Base-by-base conservation (phyloP, 1,140 invertebrate genomes). In the Luehdorfia chinensis region DNA sequence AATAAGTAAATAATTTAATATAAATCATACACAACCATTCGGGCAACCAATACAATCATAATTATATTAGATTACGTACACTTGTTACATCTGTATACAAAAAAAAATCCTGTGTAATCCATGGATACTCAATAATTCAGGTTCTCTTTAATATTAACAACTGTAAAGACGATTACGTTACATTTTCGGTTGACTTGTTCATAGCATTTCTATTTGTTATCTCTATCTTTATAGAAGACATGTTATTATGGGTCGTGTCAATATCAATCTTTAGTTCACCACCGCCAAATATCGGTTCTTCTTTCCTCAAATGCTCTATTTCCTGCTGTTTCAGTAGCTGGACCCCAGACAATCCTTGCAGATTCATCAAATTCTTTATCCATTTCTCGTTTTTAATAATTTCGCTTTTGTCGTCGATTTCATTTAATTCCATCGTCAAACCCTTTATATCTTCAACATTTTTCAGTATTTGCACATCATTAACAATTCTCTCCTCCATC, bases 241-340 rank as follows among this genome's bases (percentile, higher is more conserved):
- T 14, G 13, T 18, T 45, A 13, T 8, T 46, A n/a, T n/a, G n/a
- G 13, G 34, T 46, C 4, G 48, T 44, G n/a, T 65, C 61, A 14
- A 76, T 71, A 36, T 76, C 64, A 30, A 79, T 76, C 54, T 73
- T 75, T 5, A 79, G 27, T 36, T 79, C 69, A 0, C 50, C 30
- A 1, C 48, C 27, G 11, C 54, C 58, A 8, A 46, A 15, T n/a
- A 21, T 41, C 0, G 48, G 37, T 13, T 55, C 32, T 15, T 57
- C 49, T 5, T 45, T 43, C 15, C 62, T 63, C 0, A 70, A 7
- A 4, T 37, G 50, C 9, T 50, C 48, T 37, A 73, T 47, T 33
- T 81, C 77, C 8, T 75, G 32, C 0, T 67, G 47, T 18, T 59
- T 68, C 11, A 81, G 12, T 11, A 79, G 32, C 9, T 62, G 31